These are phyloP conservation scores for Dasypolia templi DNA, from an alignment of 2,888 invertebrate genomes.

Conservation along the genomic window DNA sequence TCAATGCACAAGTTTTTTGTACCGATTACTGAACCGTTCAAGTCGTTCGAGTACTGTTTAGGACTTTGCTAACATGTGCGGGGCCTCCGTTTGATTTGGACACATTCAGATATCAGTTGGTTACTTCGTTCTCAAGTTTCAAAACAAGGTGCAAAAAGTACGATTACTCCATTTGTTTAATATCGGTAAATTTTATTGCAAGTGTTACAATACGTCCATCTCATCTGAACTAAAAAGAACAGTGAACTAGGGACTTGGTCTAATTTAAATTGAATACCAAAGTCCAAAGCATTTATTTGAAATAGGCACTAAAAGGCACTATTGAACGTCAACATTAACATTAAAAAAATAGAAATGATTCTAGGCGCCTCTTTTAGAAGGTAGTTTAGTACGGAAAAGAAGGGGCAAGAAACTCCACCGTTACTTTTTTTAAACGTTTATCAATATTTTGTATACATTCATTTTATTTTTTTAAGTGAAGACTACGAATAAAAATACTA, in stretches of 20 bases:
- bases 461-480: no score
- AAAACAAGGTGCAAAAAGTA: conserved; percentile 20
- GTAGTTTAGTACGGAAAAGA: no score
- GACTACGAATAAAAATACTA: no score
- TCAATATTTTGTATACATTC: no score
- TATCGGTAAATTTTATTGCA: not conserved
- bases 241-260: not conserved
- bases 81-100: conserved; percentile 67
- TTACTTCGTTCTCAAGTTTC: conserved; percentile 39
- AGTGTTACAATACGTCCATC: not conserved
- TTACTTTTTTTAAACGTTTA: no score
- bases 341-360: no score
- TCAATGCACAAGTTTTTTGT: conserved; percentile 47
- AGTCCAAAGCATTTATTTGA: no score
- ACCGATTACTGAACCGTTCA: conserved; percentile 27
- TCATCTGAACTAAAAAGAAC: not conserved
- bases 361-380: no score
- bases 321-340: no score
- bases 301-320: no score
- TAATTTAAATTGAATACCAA: no score
- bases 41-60: conserved; percentile 56
- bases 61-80: conserved; percentile 58
- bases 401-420: no score
- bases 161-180: conserved; percentile 30
- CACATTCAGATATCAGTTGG: conserved; percentile 65